Evolutionary conservation across 2,113 vertebrate genomes (phyloP).

Genomic region (Bubo bubo): DNA sequence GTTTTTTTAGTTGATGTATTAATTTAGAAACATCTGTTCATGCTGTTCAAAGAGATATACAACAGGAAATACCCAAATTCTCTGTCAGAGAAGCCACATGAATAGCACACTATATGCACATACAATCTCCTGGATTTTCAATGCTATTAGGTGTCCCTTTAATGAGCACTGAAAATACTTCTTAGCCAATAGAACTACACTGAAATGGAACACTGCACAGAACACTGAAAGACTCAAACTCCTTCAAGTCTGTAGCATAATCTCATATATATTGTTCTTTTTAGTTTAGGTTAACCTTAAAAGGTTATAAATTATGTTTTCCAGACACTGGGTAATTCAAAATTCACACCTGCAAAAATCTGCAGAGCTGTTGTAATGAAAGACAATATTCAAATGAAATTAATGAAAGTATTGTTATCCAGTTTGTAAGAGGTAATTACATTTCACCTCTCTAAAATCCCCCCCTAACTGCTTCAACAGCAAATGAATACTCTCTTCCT

Average conservation of each 20-base stretch:
- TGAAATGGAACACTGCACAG: too few relatives aligned
- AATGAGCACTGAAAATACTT: background rate
- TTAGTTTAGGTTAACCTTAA: background rate
- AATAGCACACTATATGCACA: background rate
- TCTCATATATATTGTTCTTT: background rate
- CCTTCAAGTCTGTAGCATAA: background rate
- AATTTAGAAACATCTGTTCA: background rate
- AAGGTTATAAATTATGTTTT: background rate
- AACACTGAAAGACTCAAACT: background rate
- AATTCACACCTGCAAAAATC: background rate
- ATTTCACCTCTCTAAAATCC: slow-evolving; percentile 13
- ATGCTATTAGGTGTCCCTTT: background rate
- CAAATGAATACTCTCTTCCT: background rate
- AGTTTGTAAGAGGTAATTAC: background rate
- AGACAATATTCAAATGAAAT: background rate
- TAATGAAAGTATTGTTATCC: slow-evolving; percentile 12
- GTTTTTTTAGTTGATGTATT: background rate
- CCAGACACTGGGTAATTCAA: background rate
- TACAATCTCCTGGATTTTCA: background rate
- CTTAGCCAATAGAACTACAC: background rate
- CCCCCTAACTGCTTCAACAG: background rate
- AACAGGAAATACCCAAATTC: background rate
- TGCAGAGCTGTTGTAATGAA: background rate
- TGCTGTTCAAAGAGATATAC: background rate
- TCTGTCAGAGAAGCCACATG: background rate